Evolutionary conservation across 2,888 invertebrate genomes (phyloP), one percentile per base, ranked within the genome.

Genomic region (Brenthis daphne): DNA sequence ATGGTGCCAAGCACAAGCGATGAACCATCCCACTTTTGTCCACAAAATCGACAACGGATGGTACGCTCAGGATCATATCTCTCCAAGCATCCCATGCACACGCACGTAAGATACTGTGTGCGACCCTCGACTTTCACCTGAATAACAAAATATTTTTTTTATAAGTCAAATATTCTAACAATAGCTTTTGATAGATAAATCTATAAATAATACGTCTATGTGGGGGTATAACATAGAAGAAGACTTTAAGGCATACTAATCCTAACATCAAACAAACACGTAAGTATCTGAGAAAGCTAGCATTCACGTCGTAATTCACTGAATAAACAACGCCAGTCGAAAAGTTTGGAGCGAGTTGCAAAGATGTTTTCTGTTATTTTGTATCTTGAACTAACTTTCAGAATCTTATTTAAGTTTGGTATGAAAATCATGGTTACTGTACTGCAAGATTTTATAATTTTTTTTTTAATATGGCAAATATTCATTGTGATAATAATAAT

Each of bases 1-100:
- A 99, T 98, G 75, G 99, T 98, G 76, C 99, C 99, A 69, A 99
- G 94, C 69, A 99, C 97, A 73, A 99, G 94, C 64, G 98, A 97
- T 33, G 97, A 96, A 37, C 99, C 99, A 84, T 98, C 97, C 98
- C 98, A 98, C 78, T 96, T 96, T 79, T 95, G 95, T 61, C 94
- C 95, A 88, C 98, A 98, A 91, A 96, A 97, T 77, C 96, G 95
- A 93, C 98, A 98, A 78, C 95, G 94, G 76, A 98, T 96, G 64
- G 94, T 94, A 75, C 96, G 95, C 76, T 95, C 95, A 2, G 94
- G 94, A 58, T 96, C 95, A 84, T 95, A 95, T 37, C 97, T 97
- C 87, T 98, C 98, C 81, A 99, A 94, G 88, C 98, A 98, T 37
- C 95, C 95, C 97, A 99, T 98, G 92, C 99, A 99, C 71, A 99